Base-by-base conservation (phyloP, 1,140 invertebrate species). In the Temnothorax nylanderi region DNA sequence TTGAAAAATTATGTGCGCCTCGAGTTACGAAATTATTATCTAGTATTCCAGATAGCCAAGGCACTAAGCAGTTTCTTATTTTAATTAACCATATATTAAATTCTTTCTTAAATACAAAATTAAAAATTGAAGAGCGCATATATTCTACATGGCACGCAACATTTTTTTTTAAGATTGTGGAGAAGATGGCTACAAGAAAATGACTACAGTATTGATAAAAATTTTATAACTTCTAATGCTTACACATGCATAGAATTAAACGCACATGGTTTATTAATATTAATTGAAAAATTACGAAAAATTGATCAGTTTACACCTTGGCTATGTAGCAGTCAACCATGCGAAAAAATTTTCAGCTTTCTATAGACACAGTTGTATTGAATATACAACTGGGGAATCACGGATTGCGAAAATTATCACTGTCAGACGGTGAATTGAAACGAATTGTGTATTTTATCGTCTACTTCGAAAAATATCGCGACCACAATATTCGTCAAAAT, bases 401-500 rank as follows among this genome's bases (percentile, higher is more conserved):
- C n/a, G 11, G 10, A 44, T 32, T 11, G 34, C 16, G 5, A 44
- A 60, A 62, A 60, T 54, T 21, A 75, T 37, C 26, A 72, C 8
- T 26, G 8, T 49, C 49, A 74, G 8, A 74, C 21, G 4, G 13
- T 32, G n/a, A 21, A 49, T 16, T 21, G 26, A 72, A 72, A 72
- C 11, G 11, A 56, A 56, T 37, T 60, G 37, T 44, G 10, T 62
- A 77, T 62, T 76, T 76, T 76, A 76, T 32, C 21, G 26, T 44
- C 51, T 72, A 75, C 0, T 34, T 21, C 5, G 49, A n/a, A 37
- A 41, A 41, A 75, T 74, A 37, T 37, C n/a, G n/a, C 34, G 13
- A 26, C 34, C 34, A 56, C n/a, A 41, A 75, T 2, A 18, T 77
- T 11, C 34, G 3, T 74, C 16, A 60, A 60, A 76, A 76, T 76